Evolutionary conservation across 64 coral and sea anemone species (phyloP).

Genomic region (Stichodactyla mertensii): DNA sequence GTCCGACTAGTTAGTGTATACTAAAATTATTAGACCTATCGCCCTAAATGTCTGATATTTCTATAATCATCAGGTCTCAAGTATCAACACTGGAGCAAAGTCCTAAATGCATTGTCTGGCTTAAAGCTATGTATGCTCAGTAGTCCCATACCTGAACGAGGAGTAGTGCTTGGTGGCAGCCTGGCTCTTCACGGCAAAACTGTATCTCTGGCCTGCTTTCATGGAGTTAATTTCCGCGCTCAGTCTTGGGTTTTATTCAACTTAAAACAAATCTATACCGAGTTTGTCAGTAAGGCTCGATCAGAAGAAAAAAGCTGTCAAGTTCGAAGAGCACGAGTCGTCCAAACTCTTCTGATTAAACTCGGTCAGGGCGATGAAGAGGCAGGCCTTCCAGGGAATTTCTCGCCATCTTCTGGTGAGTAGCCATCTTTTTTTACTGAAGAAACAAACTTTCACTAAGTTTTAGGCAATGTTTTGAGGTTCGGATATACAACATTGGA

Average conservation of each 20-base stretch:
- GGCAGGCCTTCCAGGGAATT: slow-evolving; percentile 43
- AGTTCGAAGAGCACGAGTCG: slow-evolving; percentile 70
- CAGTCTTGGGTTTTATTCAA: slow-evolving; percentile 96
- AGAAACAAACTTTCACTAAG: not conserved
- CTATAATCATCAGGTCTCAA: slow-evolving; percentile 56
- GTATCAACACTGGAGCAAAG: slow-evolving; percentile 99
- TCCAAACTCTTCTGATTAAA: slow-evolving; percentile 79
- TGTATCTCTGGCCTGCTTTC: slow-evolving; percentile 87
- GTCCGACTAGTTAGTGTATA: too few species aligned
- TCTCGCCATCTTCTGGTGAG: slow-evolving; percentile 64
- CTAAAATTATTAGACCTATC: too few species aligned
- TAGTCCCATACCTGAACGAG: slow-evolving; percentile 78
- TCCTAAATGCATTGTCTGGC: slow-evolving; percentile 66
- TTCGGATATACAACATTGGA: too few species aligned
- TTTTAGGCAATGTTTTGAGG: not conserved
- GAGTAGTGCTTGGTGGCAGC: slow-evolving; percentile 81
- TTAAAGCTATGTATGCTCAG: slow-evolving; percentile 65
- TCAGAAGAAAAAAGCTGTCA: slow-evolving; percentile 93
- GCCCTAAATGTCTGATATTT: not conserved
- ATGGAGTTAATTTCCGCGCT: slow-evolving; percentile 95
- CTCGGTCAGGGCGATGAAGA: slow-evolving; percentile 69
- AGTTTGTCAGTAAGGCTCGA: slow-evolving; percentile 77
- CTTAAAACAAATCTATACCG: slow-evolving; percentile 53
- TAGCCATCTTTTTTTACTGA: not conserved
- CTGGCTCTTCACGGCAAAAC: slow-evolving; percentile 63